Base-by-base conservation (phyloP, 2,113 vertebrate species). In the Phaetusa simplex region DNA sequence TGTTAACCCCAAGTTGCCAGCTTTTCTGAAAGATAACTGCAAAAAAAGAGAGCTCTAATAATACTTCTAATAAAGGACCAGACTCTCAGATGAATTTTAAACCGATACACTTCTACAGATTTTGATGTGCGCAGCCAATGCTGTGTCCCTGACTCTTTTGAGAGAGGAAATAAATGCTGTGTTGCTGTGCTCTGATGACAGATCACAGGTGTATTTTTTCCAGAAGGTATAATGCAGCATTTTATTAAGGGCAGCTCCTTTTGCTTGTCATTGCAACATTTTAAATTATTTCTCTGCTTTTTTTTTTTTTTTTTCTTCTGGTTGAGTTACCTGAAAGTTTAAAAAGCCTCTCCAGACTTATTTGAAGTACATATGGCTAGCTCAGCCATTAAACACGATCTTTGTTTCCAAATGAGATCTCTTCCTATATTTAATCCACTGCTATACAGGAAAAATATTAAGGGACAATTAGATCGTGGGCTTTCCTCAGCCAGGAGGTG, bases 1-100 rank as follows among this genome's bases (percentile, higher is more conserved):
- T 42, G 47, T 96, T 97, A 97, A 97, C 92, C 67, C 85, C 64
- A 66, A 56, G 50, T 87, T 89, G 24, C 34, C 82, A 87, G 17
- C 34, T 95, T 96, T 95, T 93, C 84, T 93, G 49, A 86, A 85
- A 85, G 47, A 82, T 47, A 87, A 43, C 58, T 74, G 29, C 27
- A 82, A 88, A 92, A 91, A 58, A 67, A 80, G 14, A 87, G 34
- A 64, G 5, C 5, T 61, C 22, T 49, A 67, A 74, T n/a, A 76
- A 84, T 26, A 62, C 4, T 21, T 49, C 16, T 65, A 61, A 79
- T 55, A 70, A 79, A 65, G 20, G 32, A 7, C 20, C 12, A 47
- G 36, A 73, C 16, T 65, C 29, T 76, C 40, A 77, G 45, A 74
- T 93, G 4, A 96, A 72, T 94, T 97, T 95, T 96, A 73, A 91